A percentile compares a stretch with the other conserved stretches of the same genome.
These are phyloP conservation scores for Byasa hedistus DNA, from an alignment of 2,888 invertebrate species.

Conservation along the genomic window DNA sequence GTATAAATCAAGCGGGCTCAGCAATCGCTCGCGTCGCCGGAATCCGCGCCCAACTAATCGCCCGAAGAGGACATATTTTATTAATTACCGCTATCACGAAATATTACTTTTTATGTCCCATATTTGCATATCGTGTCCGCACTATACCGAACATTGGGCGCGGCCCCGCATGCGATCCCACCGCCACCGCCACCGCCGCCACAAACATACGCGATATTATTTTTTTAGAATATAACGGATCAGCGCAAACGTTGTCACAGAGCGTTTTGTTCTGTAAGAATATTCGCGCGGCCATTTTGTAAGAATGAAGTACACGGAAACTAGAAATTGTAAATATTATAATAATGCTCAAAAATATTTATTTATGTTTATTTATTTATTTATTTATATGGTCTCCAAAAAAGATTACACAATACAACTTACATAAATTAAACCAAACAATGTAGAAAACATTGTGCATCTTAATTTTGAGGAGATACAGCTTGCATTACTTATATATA, in stretches of 20 bases:
- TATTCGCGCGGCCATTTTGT: no score
- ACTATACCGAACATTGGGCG: slow-evolving; percentile 63
- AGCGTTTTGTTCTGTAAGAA: no score
- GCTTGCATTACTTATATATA: no score
- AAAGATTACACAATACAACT: no score
- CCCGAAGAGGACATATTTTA: slow-evolving; percentile 72
- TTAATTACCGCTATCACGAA: slow-evolving; percentile 79
- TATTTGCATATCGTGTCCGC: slow-evolving; percentile 77
- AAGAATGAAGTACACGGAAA: no score
- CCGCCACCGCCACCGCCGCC: slow-evolving; percentile 16
- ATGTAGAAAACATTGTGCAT: no score
- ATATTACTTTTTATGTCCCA: slow-evolving; percentile 75
- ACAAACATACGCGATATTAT: slow-evolving; percentile 31
- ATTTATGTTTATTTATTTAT: neutral
- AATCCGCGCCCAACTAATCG: slow-evolving; percentile 61
- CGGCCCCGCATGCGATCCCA: slow-evolving; percentile 59
- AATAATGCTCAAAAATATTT: slow-evolving; percentile 6
- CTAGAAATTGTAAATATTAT: no score
- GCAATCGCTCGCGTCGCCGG: slow-evolving; percentile 55
- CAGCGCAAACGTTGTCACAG: no score
- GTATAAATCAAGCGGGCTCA: slow-evolving; percentile 57
- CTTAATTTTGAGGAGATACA: no score
- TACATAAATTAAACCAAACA: no score
- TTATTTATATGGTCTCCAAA: neutral
- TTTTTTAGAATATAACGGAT: no score